Percentiles rank a stretch among this genome's conserved stretches.
Conservation (phyloP, 2,113 vertebrate species). For the Passer domesticus region DNA sequence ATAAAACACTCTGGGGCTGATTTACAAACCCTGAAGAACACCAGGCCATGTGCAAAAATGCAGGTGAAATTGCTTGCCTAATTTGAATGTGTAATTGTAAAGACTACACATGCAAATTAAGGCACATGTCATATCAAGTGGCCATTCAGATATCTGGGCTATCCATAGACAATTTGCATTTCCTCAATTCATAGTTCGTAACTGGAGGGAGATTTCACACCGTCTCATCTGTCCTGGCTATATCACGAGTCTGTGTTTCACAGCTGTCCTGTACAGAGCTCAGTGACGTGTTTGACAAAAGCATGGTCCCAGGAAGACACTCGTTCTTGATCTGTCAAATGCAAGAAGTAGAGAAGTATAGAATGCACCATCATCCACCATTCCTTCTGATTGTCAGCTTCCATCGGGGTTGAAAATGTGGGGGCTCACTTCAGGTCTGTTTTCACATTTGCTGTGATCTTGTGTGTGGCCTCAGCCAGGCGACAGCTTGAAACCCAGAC, state of each 20-base stretch:
- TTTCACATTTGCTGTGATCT: not conserved
- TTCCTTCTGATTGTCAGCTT: conserved; percentile 21
- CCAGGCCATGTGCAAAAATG: conserved; percentile 56
- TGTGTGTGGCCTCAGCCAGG: not conserved
- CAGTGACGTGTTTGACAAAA: not conserved
- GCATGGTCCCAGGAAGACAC: not conserved
- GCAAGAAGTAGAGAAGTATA: not conserved
- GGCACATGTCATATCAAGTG: not conserved
- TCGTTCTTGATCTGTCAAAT: not conserved
- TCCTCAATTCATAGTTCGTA: not conserved
- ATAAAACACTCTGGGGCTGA: not conserved
- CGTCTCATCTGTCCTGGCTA: not conserved
- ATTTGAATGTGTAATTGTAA: not conserved
- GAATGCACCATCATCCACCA: not conserved
- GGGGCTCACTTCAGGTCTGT: not conserved
- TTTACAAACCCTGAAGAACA: conserved; percentile 28
- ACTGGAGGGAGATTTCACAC: not conserved
- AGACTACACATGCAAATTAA: not conserved
- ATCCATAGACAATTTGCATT: not conserved
- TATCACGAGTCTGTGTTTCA: not conserved
- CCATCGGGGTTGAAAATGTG: not conserved
- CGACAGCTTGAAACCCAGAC: not conserved
- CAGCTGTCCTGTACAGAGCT: not conserved
- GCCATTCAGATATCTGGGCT: conserved; percentile 35
- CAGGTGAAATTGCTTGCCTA: conserved; percentile 38